These are phyloP conservation scores for Leptopilina clavipes DNA, from an alignment of 1,140 invertebrate species.

Conservation along the genomic window DNA sequence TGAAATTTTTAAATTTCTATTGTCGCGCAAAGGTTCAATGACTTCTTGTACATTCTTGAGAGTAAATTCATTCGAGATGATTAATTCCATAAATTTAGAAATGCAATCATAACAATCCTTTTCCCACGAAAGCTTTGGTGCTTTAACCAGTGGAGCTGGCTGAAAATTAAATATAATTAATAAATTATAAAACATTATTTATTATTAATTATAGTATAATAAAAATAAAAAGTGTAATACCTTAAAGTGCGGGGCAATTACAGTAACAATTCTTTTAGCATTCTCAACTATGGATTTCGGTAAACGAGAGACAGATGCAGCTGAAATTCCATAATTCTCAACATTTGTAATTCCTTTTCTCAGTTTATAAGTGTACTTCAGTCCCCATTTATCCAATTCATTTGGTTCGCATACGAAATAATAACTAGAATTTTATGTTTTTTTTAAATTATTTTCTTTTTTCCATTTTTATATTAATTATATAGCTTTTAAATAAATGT, in stretches of 20 bases:
- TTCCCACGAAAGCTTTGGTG: conserved; percentile 37
- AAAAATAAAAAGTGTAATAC: conserved; percentile 36
- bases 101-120: conserved; percentile 45
- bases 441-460: too few species aligned
- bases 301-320: conserved; percentile 67
- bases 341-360: conserved; percentile 63
- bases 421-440: conserved; percentile 70
- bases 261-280: conserved; percentile 36
- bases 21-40: not conserved
- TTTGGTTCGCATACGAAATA: conserved; percentile 66
- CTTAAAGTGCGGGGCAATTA: conserved; percentile 42
- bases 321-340: conserved; percentile 73
- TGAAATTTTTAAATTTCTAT: not conserved
- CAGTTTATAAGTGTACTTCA: conserved; percentile 73
- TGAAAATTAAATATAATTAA: conserved; percentile 16
- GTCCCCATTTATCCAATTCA: conserved; percentile 45
- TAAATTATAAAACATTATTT: too few species aligned
- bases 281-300: conserved; percentile 49
- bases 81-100: conserved; percentile 37
- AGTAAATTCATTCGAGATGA: conserved; percentile 44
- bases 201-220: too few species aligned
- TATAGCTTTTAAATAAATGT: too few species aligned
- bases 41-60: conserved; percentile 41
- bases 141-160: not conserved
- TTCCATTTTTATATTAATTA: conserved; percentile 19